phyloP scores from a whole-genome alignment of 2,113 vertebrate genomes.

The Haemorhous mexicanus region DNA sequence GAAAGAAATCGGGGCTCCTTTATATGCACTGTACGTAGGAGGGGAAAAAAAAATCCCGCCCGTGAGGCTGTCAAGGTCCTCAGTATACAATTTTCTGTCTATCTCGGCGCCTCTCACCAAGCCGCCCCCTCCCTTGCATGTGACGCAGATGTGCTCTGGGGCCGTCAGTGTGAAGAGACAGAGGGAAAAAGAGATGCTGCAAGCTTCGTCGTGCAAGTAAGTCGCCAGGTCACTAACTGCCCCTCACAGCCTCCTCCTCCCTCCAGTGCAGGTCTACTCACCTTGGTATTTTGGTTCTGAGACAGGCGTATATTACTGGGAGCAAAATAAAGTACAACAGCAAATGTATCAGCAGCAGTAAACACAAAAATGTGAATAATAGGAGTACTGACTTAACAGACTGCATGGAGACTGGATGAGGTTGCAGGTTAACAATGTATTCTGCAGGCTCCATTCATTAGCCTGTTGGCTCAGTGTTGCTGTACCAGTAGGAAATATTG shows the following conservation, averaged over 20 bases:
- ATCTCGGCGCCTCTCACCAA: slow-evolving; percentile 36
- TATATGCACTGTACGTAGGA: slow-evolving; percentile 40
- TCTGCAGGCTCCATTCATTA: slow-evolving; percentile 52
- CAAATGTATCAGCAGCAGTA: background rate
- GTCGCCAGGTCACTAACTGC: slow-evolving; percentile 16
- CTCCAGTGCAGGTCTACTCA: background rate
- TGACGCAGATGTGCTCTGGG: slow-evolving; percentile 73
- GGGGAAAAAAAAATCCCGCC: slow-evolving; percentile 1
- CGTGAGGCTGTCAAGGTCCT: slow-evolving; percentile 69
- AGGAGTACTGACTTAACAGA: slow-evolving; percentile 34
- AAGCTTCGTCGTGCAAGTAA: slow-evolving; percentile 56
- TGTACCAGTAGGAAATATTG: background rate
- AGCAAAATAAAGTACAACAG: slow-evolving; percentile 9
- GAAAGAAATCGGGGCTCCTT: background rate
- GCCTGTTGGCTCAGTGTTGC: slow-evolving; percentile 35
- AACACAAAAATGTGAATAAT: background rate
- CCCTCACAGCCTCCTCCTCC: background rate
- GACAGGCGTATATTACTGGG: background rate
- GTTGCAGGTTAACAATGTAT: slow-evolving; percentile 68
- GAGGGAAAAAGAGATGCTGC: slow-evolving; percentile 25
- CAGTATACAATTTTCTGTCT: slow-evolving; percentile 63
- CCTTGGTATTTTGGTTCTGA: background rate
- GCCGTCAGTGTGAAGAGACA: slow-evolving; percentile 24
- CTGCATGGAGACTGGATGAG: background rate
- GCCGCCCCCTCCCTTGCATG: slow-evolving; percentile 39